Evolutionary conservation across 2,888 invertebrate genomes (phyloP), one percentile per base, ranked within the genome.

Genomic region (Spodoptera exigua): DNA sequence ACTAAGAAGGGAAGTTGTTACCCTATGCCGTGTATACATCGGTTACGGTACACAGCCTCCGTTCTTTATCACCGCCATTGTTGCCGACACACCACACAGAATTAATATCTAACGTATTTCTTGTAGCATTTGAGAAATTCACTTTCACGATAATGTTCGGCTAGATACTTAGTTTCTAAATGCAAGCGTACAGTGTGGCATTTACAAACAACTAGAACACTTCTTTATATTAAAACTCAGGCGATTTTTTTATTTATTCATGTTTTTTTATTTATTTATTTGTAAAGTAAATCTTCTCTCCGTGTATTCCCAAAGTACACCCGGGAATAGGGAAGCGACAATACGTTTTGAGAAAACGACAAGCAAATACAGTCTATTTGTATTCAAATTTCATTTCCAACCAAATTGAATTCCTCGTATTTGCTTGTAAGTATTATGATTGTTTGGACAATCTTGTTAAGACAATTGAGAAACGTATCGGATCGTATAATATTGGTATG

Each of bases 1-100:
- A 61, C 63, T 51, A 65, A 65, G 69, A 76, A 76, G 84, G 84
- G 84, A 84, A 87, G 87, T 84, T 46, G 78, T 87, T 86, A 84
- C 70, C 62, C 70, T 70, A 78, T 73, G 70, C 80, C 77, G 71
- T 76, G 63, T 74, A 79, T 74, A 79, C 71, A 72, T 74, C 82
- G 72, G 84, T 87, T 82, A 85, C 86, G 86, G 79, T 84, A 81
- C 80, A 70, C 61, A 79, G 81, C 67, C 65, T 74, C 73, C 70
- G 79, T 79, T 81, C 76, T 77, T 80, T 79, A 79, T 78, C 76
- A 73, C 57, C 56, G 55, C 80, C 72, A 83, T 83, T 83, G 84
- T 83, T 74, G 51, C 51, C 12, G 37, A 61, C 55, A 52, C 51
- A 62, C 67, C 46, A 45, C 48, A 48, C 41, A 55, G 61, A 57